Base-by-base conservation (phyloP, 2,797 vertebrate genomes). In the Sebastes iracundus region DNA sequence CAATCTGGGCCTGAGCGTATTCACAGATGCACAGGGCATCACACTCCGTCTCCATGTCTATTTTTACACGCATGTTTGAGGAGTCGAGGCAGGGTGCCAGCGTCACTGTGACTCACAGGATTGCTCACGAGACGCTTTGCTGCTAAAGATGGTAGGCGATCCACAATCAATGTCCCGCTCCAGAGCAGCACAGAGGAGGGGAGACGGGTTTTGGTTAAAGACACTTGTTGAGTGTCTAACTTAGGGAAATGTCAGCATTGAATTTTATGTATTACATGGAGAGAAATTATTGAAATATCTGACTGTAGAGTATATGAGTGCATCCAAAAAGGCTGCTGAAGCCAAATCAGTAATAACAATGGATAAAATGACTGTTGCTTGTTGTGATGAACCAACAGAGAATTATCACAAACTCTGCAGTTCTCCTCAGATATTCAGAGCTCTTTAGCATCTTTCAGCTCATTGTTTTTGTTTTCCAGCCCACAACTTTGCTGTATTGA, bases 61-160 rank as follows among this genome's bases (percentile, higher is more conserved):
- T 94, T 93, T 95, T 93, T 94, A 91, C 88, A 79, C 64, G 69
- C 75, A 38, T 84, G 86, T 92, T 92, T 91, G 87, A 88, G 87
- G 68, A 90, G 79, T 82, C 32, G 53, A 86, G 80, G 79, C 84
- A 84, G 84, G 79, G 70, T 6, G 79, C 90, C 87, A 86, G 88
- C 82, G 65, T 94, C 85, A 90, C 80, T 72, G 88, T 92, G 93
- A 89, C 89, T 93, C 91, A 88, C 74, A 82, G 69, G 81, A 84
- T 77, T 72, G 85, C 88, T 91, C 90, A 91, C 77, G 87, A 89
- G 91, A 90, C n/a, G 52, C 42, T 61, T 77, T 5, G 23, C 71
- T 73, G 52, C 79, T 58, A 61, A 85, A 86, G 55, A 81, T 84
- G 81, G 75, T 77, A 85, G 87, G 87, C 67, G 12, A 83, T 65